phyloP scores from a whole-genome alignment of 2,888 invertebrate species.

The Catocala fraxini region DNA sequence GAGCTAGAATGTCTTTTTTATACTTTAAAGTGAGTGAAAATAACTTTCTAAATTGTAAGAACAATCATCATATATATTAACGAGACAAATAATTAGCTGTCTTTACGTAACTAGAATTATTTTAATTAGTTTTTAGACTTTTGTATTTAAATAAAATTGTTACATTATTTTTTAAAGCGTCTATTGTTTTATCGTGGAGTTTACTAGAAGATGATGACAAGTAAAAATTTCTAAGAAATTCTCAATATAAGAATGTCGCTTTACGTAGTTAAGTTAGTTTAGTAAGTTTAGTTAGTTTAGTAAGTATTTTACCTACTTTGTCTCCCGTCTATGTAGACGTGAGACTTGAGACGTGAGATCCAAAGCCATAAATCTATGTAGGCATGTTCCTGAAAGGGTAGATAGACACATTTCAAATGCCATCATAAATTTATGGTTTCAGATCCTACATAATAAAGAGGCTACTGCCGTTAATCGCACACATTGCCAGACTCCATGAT shows the following conservation, averaged over 20 bases:
- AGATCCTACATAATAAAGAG: too few relatives aligned
- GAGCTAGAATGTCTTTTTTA: slow-evolving; percentile 29
- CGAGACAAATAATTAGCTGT: slow-evolving; percentile 39
- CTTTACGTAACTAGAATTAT: slow-evolving; percentile 40
- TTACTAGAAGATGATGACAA: slow-evolving; percentile 25
- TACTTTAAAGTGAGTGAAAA: slow-evolving; percentile 40
- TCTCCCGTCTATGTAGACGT: too few relatives aligned
- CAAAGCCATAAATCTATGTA: too few relatives aligned
- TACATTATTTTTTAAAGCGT: slow-evolving; percentile 25
- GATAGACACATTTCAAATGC: too few relatives aligned
- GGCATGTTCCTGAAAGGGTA: too few relatives aligned
- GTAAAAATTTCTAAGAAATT: slow-evolving; percentile 30
- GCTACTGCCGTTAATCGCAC: too few relatives aligned
- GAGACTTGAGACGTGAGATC: too few relatives aligned
- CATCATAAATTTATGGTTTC: too few relatives aligned
- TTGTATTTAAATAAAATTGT: slow-evolving; percentile 34
- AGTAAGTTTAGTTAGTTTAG: too few relatives aligned
- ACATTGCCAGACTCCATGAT: too few relatives aligned
- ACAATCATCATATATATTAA: slow-evolving; percentile 37
- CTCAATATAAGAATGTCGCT: slow-evolving; percentile 20
- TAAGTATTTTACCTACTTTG: too few relatives aligned
- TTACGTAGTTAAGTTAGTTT: slow-evolving; percentile 12
- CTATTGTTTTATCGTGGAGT: slow-evolving; percentile 36
- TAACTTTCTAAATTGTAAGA: slow-evolving; percentile 40
- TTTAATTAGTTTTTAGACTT: slow-evolving; percentile 39